phyloP scores from a whole-genome alignment of 2,113 vertebrate genomes.

The Pleuronectes platessa region DNA sequence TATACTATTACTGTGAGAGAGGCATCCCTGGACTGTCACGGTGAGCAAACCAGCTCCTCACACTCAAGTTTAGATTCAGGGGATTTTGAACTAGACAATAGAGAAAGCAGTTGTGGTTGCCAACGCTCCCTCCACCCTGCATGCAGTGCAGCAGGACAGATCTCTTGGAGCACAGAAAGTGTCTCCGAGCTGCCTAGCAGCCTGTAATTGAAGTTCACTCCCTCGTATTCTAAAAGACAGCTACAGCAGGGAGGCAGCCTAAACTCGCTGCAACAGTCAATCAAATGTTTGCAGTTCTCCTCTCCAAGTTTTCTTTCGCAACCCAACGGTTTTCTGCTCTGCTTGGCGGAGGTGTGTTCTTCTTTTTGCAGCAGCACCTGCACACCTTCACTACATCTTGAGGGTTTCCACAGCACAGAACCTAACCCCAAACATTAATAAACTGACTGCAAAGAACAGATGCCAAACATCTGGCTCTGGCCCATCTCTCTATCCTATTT shows the following conservation, averaged over 20 bases:
- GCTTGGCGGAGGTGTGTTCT: neutral
- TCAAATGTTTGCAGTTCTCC: constrained; percentile 27
- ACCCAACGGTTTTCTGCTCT: neutral
- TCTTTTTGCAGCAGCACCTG: neutral
- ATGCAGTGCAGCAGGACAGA: no score
- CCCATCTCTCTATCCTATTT: no score
- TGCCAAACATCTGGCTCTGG: no score
- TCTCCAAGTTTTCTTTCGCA: neutral
- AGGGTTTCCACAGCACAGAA: no score
- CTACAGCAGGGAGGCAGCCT: constrained; percentile 1
- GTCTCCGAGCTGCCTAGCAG: neutral
- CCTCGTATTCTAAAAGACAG: constrained; percentile 17
- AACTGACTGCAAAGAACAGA: no score
- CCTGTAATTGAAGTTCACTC: constrained; percentile 15
- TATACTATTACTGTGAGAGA: constrained; percentile 17
- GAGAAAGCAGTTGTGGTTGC: neutral
- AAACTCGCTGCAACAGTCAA: neutral
- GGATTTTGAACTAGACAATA: constrained; percentile 24
- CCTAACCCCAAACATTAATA: no score
- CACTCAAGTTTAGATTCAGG: constrained; percentile 14
- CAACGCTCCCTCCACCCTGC: neutral
- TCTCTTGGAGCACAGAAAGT: no score
- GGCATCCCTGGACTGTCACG: constrained; percentile 31
- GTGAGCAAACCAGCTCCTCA: constrained; percentile 17
- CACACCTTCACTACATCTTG: no score